Evolutionary conservation across 37 sponge, comb jelly and placozoan species (phyloP), one percentile per base, ranked within the genome.

Genomic region (Geodia barretti): DNA sequence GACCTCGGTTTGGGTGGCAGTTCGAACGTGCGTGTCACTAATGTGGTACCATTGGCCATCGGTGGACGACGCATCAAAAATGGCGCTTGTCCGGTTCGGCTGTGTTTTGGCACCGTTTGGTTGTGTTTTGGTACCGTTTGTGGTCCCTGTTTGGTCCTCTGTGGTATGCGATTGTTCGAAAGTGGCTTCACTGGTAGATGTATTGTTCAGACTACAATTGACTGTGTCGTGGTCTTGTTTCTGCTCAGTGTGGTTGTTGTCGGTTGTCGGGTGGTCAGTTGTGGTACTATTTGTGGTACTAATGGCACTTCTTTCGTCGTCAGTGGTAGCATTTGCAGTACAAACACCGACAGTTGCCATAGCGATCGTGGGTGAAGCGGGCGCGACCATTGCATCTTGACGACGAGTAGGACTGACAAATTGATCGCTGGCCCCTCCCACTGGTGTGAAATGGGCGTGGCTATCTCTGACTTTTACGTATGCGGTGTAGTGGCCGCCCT

Each of bases 401-500:
- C n/a, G n/a, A n/a, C n/a, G n/a, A 47, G 54, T 47, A 14, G 54
- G 11, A 7, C 7, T 47, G 14, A 7, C 7, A 7, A 7, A 17
- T 14, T 47, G 11, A 47, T 47, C 54, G 11, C 54, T 14, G 54
- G 14, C 54, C 7, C 54, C 14, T 17, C 54, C 54, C 54, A 17
- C 54, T 17, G 11, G 7, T 54, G 35, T 1, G 2, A 8, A 21
- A 31, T 43, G 72, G 41, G 64, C 71, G 62, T 37, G 75, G 17
- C 60, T 38, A 42, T 29, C 35, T n/a, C 82, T 86, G 24, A 78
- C 82, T 20, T 76, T 83, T 25, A 98, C 91, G 67, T 94, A 98
- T 1, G 99, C 99, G 2, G 79, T 84, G 65, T 98, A 98, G 81
- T 98, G 99, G 14, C 99, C 99, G 25, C 89, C 84, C 21, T 84